phyloP scores from a whole-genome alignment of 2,888 invertebrate genomes.

The Dicyrtoma fusca region DNA sequence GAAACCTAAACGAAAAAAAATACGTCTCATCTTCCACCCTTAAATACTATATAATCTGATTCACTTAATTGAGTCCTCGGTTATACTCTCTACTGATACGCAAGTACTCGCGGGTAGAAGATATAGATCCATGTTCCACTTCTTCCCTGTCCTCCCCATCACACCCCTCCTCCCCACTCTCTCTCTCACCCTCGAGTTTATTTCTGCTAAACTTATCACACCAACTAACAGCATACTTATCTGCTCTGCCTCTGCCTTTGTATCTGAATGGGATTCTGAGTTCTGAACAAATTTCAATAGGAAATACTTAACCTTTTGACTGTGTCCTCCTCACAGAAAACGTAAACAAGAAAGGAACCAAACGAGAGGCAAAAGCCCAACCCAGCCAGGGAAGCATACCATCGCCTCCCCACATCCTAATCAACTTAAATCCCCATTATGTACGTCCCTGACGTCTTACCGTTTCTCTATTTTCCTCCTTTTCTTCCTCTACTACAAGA shows the following conservation, averaged over 20 bases:
- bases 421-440: conserved; percentile 18
- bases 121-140: neutral
- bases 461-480: neutral
- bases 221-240: neutral
- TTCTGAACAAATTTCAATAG: too few relatives aligned
- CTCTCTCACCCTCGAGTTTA: too few relatives aligned
- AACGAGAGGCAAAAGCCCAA: neutral
- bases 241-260: neutral
- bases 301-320: too few relatives aligned
- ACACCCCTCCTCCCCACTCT: neutral
- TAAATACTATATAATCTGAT: conserved; percentile 28
- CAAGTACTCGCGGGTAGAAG: neutral
- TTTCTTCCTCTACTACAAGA: neutral
- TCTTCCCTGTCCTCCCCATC: neutral
- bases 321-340: too few relatives aligned
- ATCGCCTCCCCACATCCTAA: conserved; percentile 20
- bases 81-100: neutral
- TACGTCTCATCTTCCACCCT: conserved; percentile 9
- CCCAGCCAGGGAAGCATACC: neutral
- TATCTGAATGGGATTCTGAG: neutral
- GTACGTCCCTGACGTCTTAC: neutral
- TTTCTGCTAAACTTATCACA: conserved; percentile 15
- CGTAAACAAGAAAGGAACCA: neutral
- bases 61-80: conserved; percentile 28
- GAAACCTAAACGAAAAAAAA: neutral